These are phyloP conservation scores for Chionoecetes opilio DNA, from an alignment of 1,140 invertebrate genomes.

Conservation along the genomic window DNA sequence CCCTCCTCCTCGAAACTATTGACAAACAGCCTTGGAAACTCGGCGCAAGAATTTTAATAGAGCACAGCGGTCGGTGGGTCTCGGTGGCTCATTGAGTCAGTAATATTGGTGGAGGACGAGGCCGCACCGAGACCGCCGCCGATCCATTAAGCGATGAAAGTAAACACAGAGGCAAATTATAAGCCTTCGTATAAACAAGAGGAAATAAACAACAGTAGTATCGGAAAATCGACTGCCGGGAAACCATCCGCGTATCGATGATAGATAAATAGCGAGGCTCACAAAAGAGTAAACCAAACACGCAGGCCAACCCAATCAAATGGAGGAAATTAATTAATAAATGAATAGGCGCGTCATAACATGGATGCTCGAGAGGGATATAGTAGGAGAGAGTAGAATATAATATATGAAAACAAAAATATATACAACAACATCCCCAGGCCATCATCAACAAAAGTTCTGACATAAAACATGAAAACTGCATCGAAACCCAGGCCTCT, in stretches of 20 bases:
- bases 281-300: background rate
- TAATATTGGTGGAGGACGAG: background rate
- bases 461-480: conserved; percentile 22
- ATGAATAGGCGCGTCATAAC: background rate
- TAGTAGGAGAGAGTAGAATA: background rate
- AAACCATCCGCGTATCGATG: conserved; percentile 7
- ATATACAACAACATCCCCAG: background rate
- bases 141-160: background rate
- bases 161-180: conserved; percentile 17
- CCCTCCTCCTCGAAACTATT: background rate
- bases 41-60: conserved; percentile 9
- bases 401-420: too few relatives aligned
- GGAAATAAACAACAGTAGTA: background rate
- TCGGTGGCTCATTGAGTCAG: background rate
- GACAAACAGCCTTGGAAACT: conserved; percentile 2
- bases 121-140: background rate
- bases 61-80: background rate
- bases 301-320: background rate
- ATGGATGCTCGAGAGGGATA: background rate
- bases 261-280: conserved; percentile 10
- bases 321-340: background rate
- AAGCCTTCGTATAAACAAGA: conserved; percentile 7
- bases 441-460: background rate
- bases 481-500: background rate
- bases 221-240: conserved; percentile 2